These are phyloP conservation scores for Scolanthus callimorphus DNA, from an alignment of 92 coral and sea anemone genomes.

Conservation along the genomic window DNA sequence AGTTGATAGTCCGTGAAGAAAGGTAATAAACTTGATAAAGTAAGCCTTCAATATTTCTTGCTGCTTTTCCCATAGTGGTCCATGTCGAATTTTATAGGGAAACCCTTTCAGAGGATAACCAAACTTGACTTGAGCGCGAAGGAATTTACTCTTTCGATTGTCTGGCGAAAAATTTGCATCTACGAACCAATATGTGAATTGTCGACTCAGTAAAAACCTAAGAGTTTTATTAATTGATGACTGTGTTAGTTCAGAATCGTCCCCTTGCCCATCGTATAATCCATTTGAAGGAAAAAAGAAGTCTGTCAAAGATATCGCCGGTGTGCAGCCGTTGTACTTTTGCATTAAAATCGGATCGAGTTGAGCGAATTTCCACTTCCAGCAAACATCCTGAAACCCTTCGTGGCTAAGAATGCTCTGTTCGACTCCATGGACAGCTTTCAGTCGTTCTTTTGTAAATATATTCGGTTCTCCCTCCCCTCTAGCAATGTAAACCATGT, in stretches of 20 bases:
- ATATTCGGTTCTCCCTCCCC: slow-evolving; percentile 69
- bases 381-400: slow-evolving; percentile 68
- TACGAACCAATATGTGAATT: slow-evolving; percentile 78
- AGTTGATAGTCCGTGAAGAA: slow-evolving; percentile 49
- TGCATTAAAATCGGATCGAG: slow-evolving; percentile 48
- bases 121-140: slow-evolving; percentile 86
- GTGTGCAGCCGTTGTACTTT: slow-evolving; percentile 62
- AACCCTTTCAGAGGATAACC: slow-evolving; percentile 73
- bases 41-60: slow-evolving; percentile 18
- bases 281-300: slow-evolving; percentile 66
- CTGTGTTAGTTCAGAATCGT: slow-evolving; percentile 32
- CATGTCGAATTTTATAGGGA: not conserved
- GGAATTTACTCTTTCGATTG: slow-evolving; percentile 53
- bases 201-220: slow-evolving; percentile 58
- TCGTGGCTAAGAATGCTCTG: slow-evolving; percentile 58
- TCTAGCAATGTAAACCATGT: slow-evolving; percentile 77
- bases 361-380: slow-evolving; percentile 46
- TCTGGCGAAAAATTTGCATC: slow-evolving; percentile 60
- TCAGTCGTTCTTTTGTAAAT: slow-evolving; percentile 74
- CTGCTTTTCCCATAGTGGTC: slow-evolving; percentile 10
- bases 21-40: slow-evolving; percentile 41
- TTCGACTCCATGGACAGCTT: slow-evolving; percentile 66
- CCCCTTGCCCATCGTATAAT: slow-evolving; percentile 52
- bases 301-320: slow-evolving; percentile 75
- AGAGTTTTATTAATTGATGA: slow-evolving; percentile 46